These are phyloP conservation scores for Pomatorhinus ruficollis DNA, from an alignment of 2,113 vertebrate species.

Conservation along the genomic window DNA sequence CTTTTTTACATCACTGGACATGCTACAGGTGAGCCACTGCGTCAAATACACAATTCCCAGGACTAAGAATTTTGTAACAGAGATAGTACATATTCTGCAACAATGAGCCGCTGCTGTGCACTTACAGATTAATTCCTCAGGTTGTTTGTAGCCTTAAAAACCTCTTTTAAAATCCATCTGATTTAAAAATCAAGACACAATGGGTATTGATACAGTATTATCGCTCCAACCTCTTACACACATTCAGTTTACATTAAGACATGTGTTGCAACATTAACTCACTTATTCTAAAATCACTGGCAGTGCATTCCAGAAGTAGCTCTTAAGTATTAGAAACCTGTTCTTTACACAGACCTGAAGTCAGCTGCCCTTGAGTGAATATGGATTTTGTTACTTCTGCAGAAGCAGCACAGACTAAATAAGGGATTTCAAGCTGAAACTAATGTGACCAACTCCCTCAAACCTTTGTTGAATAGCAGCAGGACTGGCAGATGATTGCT, in stretches of 20 bases:
- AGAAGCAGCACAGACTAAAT: not conserved
- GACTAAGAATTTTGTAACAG: no score
- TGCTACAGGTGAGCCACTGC: not conserved
- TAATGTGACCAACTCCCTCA: not conserved
- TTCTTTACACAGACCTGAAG: not conserved
- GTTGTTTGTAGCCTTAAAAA: not conserved
- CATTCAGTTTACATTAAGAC: no score
- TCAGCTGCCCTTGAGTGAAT: not conserved
- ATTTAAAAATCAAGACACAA: not conserved
- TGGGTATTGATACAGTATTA: accelerated
- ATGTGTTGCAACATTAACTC: not conserved
- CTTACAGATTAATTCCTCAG: not conserved
- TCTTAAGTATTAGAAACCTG: not conserved
- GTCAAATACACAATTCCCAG: no score
- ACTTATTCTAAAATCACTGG: accelerated
- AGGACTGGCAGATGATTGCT: not conserved
- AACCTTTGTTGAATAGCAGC: not conserved
- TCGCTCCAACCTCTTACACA: not conserved
- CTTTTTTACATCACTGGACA: not conserved
- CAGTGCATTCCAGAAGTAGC: not conserved
- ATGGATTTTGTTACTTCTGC: not conserved
- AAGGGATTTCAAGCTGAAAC: not conserved
- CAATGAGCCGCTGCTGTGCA: accelerated
- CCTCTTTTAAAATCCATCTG: not conserved
- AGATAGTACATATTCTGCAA: not conserved